Evolutionary conservation across 2,888 invertebrate genomes (phyloP).

Genomic region (Kuschelorhynchus macadamiae): DNA sequence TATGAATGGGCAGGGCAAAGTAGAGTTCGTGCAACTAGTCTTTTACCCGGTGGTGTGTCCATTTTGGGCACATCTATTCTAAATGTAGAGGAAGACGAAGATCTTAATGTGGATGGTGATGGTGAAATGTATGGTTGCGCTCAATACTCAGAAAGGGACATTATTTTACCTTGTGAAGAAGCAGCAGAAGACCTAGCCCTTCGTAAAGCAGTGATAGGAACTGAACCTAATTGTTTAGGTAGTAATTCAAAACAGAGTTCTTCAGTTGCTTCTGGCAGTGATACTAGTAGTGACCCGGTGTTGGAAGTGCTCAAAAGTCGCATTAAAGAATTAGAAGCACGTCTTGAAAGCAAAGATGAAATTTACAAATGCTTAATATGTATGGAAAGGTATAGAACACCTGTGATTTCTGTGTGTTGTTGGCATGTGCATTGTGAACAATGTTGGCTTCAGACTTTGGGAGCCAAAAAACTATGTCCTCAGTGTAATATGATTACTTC

Average conservation of each 20-base stretch:
- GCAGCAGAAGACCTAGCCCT: conserved; percentile 73
- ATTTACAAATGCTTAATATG: conserved; percentile 92
- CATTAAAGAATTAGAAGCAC: conserved; percentile 81
- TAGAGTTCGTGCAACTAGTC: conserved; percentile 80
- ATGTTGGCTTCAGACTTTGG: conserved; percentile 80
- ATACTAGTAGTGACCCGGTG: conserved; percentile 67
- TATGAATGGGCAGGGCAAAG: conserved; percentile 95
- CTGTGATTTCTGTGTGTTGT: conserved; percentile 93
- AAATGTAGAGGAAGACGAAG: conserved; percentile 75
- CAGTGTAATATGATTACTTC: conserved; percentile 95
- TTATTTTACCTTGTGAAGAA: conserved; percentile 73
- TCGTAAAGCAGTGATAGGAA: conserved; percentile 70
- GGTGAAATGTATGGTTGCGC: conserved; percentile 88
- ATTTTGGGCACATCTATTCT: conserved; percentile 69
- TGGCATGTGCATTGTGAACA: conserved; percentile 97
- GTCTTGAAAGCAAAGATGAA: conserved; percentile 71
- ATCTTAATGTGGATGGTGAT: conserved; percentile 89
- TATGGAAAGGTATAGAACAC: conserved; percentile 86
- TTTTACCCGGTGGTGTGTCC: conserved; percentile 77
- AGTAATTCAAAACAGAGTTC: conserved; percentile 42
- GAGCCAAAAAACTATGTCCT: conserved; percentile 94
- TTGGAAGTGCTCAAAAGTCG: conserved; percentile 83
- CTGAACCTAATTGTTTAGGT: conserved; percentile 55
- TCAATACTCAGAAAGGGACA: conserved; percentile 86
- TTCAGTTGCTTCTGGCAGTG: conserved; percentile 14